Evolutionary conservation across 2,797 vertebrate genomes (phyloP), one percentile per base, ranked within the genome.

Genomic region (Lophotriccus pileatus): DNA sequence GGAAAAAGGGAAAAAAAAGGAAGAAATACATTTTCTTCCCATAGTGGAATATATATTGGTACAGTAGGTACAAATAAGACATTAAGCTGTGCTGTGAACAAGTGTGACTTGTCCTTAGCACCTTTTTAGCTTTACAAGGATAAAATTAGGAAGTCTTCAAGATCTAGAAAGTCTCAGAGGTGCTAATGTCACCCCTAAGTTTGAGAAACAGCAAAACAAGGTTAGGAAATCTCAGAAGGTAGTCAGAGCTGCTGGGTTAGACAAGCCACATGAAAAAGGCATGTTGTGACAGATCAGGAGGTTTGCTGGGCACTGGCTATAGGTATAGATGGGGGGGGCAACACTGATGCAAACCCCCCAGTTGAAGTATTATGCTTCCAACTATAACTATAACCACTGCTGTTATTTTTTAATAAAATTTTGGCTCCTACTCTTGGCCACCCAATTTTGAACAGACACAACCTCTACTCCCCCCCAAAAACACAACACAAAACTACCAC

Each of bases 61-160:
- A 44, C 14, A 16, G 43, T 10, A 14, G 39, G 30, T 30, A 9
- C 27, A 56, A 66, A 22, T 25, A 59, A 63, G 9, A 10, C 28
- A 58, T 13, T 36, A 70, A 47, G 39, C 20, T 59, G 52, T 0
- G 0, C 46, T 43, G 32, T 0, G 0, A 87, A 47, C 23, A 2
- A 2, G 12, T 36, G 6, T 14, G 44, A 64, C 52, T 7, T 75
- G 18, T 24, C 63, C 52, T 46, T 37, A 59, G 24, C 46, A 55
- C 11, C 27, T 46, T 82, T 82, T 68, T 36, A 46, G 41, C 21
- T 44, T 73, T 30, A 63, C 12, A 50, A 84, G 18, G 56, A 67
- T 59, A 70, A 85, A 92, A 83, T 76, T 6, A 92, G 34, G 52
- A 73, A 52, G 30, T 14, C 43, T 73, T 64, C 36, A 46, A 39